Evolutionary conservation across 2,888 invertebrate genomes (phyloP).

Genomic region (Napeogenes sylphis): DNA sequence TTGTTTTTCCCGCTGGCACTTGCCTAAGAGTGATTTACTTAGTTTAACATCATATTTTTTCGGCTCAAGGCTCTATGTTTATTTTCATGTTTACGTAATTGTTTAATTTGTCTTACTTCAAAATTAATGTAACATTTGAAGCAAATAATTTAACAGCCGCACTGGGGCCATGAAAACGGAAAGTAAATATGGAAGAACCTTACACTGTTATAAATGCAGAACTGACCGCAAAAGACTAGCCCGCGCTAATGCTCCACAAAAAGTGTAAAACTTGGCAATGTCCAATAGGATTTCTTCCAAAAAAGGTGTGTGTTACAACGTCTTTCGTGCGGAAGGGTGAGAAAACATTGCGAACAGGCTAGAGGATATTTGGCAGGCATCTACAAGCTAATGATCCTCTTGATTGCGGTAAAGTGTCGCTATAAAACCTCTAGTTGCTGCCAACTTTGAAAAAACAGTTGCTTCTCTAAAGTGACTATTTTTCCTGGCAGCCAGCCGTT

Average conservation of each 20-base stretch:
- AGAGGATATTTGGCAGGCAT: constrained; percentile 75
- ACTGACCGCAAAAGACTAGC: constrained; percentile 10
- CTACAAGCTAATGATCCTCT: constrained; percentile 74
- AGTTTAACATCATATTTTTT: constrained; percentile 47
- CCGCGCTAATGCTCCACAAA: constrained; percentile 24
- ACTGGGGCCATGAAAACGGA: constrained; percentile 6
- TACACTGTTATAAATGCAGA: constrained; percentile 7
- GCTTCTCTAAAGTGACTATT: constrained; percentile 69
- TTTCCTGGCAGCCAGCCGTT: constrained; percentile 70
- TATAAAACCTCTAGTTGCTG: constrained; percentile 72
- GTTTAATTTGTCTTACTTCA: constrained; percentile 41
- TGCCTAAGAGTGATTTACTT: constrained; percentile 44
- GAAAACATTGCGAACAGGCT: constrained; percentile 61
- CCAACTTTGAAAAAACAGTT: constrained; percentile 74
- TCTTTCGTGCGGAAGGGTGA: constrained; percentile 67
- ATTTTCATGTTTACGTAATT: constrained; percentile 38
- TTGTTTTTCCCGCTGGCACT: constrained; percentile 48
- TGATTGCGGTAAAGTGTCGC: constrained; percentile 76
- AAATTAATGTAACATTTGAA: constrained; percentile 26
- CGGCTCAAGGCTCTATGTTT: constrained; percentile 31
- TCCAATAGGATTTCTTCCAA: constrained; percentile 49
- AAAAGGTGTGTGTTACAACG: constrained; percentile 64
- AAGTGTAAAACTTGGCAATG: constrained; percentile 57
- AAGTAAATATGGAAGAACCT: constrained; percentile 22
- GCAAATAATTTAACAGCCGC: constrained; percentile 4